phyloP scores from a whole-genome alignment of 2,888 invertebrate genomes.

The Meiosimyza platycephala region DNA sequence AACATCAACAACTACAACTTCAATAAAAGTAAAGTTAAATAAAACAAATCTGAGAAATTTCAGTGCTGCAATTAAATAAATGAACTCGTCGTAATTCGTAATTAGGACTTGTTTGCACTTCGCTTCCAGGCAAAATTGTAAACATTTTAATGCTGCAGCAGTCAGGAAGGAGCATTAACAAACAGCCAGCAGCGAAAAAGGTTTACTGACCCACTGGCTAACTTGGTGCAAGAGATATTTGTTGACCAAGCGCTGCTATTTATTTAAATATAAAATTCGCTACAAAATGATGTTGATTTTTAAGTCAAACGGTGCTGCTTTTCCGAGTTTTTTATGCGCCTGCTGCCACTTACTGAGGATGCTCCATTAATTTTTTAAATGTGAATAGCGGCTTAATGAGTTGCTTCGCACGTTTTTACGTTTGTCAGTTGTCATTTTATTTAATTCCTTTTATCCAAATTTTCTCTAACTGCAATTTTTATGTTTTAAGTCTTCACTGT shows the following conservation, averaged over 20 bases:
- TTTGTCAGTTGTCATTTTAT: constrained; percentile 8
- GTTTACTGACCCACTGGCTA: not conserved
- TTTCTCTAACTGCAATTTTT: not conserved
- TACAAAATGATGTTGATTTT: not conserved
- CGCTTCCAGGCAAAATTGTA: constrained; percentile 9
- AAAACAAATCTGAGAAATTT: too few relatives aligned
- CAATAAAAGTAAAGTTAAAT: too few relatives aligned
- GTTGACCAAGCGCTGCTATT: not conserved
- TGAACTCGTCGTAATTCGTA: constrained; percentile 48
- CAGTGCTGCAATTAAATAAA: constrained; percentile 27
- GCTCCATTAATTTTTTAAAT: constrained; percentile 30
- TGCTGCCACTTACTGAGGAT: too few relatives aligned
- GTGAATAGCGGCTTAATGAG: constrained; percentile 38
- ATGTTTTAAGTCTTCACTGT: not conserved
- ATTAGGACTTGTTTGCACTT: constrained; percentile 58
- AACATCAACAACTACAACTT: too few relatives aligned
- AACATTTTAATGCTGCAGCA: not conserved
- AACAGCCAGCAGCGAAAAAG: not conserved
- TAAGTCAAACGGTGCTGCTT: not conserved
- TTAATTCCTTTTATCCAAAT: not conserved
- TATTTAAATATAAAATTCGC: constrained; percentile 14
- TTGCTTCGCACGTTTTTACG: constrained; percentile 23
- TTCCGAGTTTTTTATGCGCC: too few relatives aligned
- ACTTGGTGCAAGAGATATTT: not conserved
- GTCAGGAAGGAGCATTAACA: not conserved